Evolutionary conservation across 1,140 invertebrate genomes (phyloP), one percentile per base, ranked within the genome.

Genomic region (Varroa destructor): DNA sequence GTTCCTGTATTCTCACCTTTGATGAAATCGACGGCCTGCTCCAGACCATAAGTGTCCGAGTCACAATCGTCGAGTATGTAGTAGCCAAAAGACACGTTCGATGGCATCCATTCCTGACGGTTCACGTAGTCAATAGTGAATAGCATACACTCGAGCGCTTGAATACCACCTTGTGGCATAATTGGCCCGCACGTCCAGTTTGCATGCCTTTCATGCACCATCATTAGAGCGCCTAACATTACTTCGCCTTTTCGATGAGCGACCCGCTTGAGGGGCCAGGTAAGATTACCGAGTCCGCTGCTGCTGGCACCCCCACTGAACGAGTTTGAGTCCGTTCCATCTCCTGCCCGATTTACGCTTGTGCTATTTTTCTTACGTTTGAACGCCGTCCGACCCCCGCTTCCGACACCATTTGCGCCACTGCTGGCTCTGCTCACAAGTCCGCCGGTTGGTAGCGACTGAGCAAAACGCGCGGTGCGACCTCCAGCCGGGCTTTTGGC

Each of bases 21-120:
- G 73, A 97, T 96, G 78, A 97, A 97, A 80, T 96, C 92, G 6
- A 96, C 89, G 6, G 92, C 90, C 86, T 96, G 94, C 77, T 96
- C 92, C 55, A 96, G 81, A 4, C 93, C 93, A 78, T 94, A 95
- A 1, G 92, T 96, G 78, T 97, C 93, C 80, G 91, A 90, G 81
- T 96, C 93, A 80, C 93, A 97, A 79, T 97, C 93, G 77, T 96
- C 92, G 70, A 95, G 83, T 42, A 94, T 87, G 77, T 93, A 88
- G 1, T 90, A 89, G 6, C 92, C 92, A 6, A 95, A 80, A 55
- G 83, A 88, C 36, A 93, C 85, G 43, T 90, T 89, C 0, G 88
- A 88, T 46, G 90, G 80, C 54, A 84, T 78, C 61, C 83, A 79
- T 43, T 83, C 81, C 37, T 82, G 78, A 54, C 81, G 79, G 79